Evolutionary conservation across 2,888 invertebrate genomes (phyloP), one percentile per base, ranked within the genome.

Genomic region (Trisateles emortualis): DNA sequence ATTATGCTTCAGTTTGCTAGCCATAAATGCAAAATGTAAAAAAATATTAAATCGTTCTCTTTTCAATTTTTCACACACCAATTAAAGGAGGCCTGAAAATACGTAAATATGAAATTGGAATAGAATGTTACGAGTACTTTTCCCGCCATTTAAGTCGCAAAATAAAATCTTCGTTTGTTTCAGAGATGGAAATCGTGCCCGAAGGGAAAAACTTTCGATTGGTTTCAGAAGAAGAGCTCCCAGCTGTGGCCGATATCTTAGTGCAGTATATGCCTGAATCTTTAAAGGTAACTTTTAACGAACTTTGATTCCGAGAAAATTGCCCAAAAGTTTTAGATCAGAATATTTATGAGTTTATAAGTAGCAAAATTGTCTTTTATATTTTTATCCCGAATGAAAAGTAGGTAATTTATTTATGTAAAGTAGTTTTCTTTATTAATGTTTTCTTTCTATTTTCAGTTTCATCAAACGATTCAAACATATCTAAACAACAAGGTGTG

Each of bases 381-480:
- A 13, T 32, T 35, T 35, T 16, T 35, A 14, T 14, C 3, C n/a
- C n/a, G n/a, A n/a, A n/a, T n/a, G n/a, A n/a, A n/a, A n/a, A n/a
- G n/a, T n/a, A n/a, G n/a, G n/a, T n/a, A n/a, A n/a, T n/a, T 19
- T 19, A 19, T 19, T 19, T 19, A 3, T 19, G 19, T 19, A 19
- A 19, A 19, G 5, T 19, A 19, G 2, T 3, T 3, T 22, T 9
- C 17, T 19, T 1, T 10, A 32, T n/a, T 47, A 30, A 1, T 38
- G 39, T 22, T 19, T 22, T 22, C 11, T 30, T 30, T 3, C n/a
- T 73, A 61, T 74, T 94, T 94, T 39, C 93, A 97, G 97, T 97
- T 97, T 94, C 97, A 97, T 93, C 97, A 97, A 94, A 97, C 97
- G 85, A 94, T 97, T 88, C 95, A 96, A 94, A 97, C 97, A 93